A percentile compares a stretch with the other conserved stretches of the same genome.
Evolutionary conservation across 2,113 vertebrate species (phyloP).

Genomic region (Labeo catla): DNA sequence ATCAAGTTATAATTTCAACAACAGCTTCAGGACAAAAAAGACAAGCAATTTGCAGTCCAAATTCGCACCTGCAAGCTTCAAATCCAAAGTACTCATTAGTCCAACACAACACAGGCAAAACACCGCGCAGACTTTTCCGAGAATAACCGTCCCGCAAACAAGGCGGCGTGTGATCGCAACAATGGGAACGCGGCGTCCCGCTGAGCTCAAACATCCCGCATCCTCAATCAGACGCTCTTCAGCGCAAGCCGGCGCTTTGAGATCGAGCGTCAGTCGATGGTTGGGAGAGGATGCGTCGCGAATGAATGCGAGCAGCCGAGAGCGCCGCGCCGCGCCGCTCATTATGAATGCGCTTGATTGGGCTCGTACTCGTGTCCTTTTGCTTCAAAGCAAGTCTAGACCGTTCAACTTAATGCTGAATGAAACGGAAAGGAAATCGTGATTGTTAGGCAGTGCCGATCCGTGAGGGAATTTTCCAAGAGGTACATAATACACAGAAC

Average conservation of each 20-base stretch:
- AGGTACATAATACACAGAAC: background rate
- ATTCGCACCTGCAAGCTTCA: slow-evolving; percentile 40
- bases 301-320: background rate
- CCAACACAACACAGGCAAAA: slow-evolving; percentile 25
- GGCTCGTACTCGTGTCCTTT: background rate
- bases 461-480: background rate
- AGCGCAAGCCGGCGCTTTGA: background rate
- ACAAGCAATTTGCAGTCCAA: background rate
- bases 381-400: slow-evolving; percentile 5
- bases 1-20: background rate
- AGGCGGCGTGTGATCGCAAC: background rate
- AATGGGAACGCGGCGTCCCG: background rate
- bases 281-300: background rate
- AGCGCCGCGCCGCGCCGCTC: background rate
- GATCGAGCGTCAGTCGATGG: slow-evolving; percentile 40
- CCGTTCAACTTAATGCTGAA: background rate
- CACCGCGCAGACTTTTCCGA: slow-evolving; percentile 19
- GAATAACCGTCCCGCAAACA: background rate
- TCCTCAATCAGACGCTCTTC: background rate
- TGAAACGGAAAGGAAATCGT: background rate
- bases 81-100: slow-evolving; percentile 30
- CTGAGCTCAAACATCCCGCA: background rate
- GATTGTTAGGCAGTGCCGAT: background rate
- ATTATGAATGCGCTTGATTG: background rate
- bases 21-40: background rate